Percentiles rank a stretch among this genome's conserved stretches.
Conservation (phyloP, 2,113 vertebrate genomes). For the Cryptotis parvus region DNA sequence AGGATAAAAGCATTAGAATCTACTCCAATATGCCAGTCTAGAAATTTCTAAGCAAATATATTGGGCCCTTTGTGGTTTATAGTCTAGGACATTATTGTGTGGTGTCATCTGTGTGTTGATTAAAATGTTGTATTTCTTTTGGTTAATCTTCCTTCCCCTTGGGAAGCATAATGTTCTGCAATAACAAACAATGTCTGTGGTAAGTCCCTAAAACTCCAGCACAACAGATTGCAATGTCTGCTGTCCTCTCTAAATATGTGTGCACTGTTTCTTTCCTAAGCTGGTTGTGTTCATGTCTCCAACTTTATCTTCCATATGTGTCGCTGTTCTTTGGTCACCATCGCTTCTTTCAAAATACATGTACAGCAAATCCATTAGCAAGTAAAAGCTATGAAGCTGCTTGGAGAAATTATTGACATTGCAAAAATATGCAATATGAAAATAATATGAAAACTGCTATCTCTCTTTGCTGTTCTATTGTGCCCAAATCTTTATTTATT, state of each 20-base stretch:
- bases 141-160: conserved; percentile 65
- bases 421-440: neutral
- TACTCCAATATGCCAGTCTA: conserved; percentile 12
- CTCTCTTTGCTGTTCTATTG: conserved; percentile 33
- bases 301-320: conserved; percentile 34
- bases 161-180: conserved; percentile 70
- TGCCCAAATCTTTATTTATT: neutral
- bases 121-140: conserved; percentile 76
- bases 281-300: neutral
- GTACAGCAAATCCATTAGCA: neutral
- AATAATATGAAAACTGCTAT: neutral
- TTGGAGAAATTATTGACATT: neutral
- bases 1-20: conserved; percentile 40
- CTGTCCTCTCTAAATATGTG: conserved; percentile 27
- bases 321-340: conserved; percentile 32
- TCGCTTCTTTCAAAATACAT: conserved; percentile 39
- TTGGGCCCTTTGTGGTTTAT: conserved; percentile 64
- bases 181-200: conserved; percentile 77
- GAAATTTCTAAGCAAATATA: conserved; percentile 62
- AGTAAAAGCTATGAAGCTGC: neutral
- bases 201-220: conserved; percentile 80
- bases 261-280: conserved; percentile 35
- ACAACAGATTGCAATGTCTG: conserved; percentile 50
- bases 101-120: conserved; percentile 74
- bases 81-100: conserved; percentile 71